These are phyloP conservation scores for Ophion ellenae DNA, from an alignment of 2,888 invertebrate species.

Conservation along the genomic window DNA sequence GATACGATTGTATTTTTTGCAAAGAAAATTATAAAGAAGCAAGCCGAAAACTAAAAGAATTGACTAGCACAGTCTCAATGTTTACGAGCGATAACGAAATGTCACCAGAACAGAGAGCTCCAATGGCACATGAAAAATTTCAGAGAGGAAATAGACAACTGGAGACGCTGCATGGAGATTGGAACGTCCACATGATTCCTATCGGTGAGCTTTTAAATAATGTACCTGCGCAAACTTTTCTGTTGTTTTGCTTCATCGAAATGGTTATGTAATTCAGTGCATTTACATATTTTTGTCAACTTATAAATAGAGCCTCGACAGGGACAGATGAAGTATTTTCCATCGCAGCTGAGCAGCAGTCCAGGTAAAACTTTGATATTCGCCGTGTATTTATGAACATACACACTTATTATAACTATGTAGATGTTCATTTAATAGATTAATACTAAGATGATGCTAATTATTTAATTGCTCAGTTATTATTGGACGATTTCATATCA, in stretches of 20 bases:
- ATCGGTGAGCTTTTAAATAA: neutral
- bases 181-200: neutral
- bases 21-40: neutral
- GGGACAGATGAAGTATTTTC: neutral
- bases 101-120: too few relatives aligned
- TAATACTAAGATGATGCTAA: neutral
- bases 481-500: neutral
- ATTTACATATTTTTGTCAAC: neutral
- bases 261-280: neutral
- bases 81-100: too few relatives aligned
- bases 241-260: neutral
- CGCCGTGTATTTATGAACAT: too few relatives aligned
- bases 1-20: neutral
- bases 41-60: neutral
- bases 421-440: neutral
- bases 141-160: too few relatives aligned
- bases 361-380: neutral
- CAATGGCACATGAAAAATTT: too few relatives aligned
- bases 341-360: neutral
- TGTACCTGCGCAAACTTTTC: neutral
- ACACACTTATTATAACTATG: neutral
- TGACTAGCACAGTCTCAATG: neutral
- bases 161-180: neutral
- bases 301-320: neutral
- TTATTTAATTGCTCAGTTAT: neutral